Percentiles rank a stretch among this genome's conserved stretches.
Evolutionary conservation across 2,797 vertebrate species (phyloP).

Genomic region (Adelosebastes latens): DNA sequence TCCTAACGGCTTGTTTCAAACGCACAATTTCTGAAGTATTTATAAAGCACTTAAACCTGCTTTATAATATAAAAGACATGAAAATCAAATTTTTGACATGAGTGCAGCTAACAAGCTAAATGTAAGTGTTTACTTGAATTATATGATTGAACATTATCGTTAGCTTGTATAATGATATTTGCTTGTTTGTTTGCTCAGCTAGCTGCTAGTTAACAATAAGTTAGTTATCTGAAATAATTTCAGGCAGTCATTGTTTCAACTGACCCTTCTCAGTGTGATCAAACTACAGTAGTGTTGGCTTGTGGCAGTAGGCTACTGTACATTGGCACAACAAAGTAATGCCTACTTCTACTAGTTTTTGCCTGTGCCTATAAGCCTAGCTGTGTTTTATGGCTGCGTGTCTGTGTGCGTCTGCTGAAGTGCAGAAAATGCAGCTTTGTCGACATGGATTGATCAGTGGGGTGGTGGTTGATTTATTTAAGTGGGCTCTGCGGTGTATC

Average conservation of each 20-base stretch:
- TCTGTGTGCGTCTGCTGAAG: background rate
- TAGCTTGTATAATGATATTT: background rate
- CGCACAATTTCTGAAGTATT: too few relatives aligned
- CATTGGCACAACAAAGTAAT: background rate
- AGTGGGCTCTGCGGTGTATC: slow-evolving; percentile 52
- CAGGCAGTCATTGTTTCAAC: background rate
- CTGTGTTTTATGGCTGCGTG: background rate
- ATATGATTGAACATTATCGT: background rate
- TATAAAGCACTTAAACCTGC: too few relatives aligned
- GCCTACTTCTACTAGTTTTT: background rate
- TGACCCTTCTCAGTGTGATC: background rate
- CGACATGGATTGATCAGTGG: slow-evolving; percentile 50
- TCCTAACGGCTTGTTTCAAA: too few relatives aligned
- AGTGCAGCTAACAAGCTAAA: background rate
- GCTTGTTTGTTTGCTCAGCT: background rate
- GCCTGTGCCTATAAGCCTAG: background rate
- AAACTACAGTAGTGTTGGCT: background rate
- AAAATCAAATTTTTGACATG: too few relatives aligned
- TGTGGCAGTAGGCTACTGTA: background rate
- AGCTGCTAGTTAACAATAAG: background rate
- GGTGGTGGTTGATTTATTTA: slow-evolving; percentile 66
- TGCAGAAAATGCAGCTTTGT: slow-evolving; percentile 33
- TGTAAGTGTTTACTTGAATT: background rate
- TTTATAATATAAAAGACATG: too few relatives aligned
- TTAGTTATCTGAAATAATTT: background rate